Evolutionary conservation across 1,140 invertebrate species (phyloP).

Genomic region (Sitobion miscanthi): DNA sequence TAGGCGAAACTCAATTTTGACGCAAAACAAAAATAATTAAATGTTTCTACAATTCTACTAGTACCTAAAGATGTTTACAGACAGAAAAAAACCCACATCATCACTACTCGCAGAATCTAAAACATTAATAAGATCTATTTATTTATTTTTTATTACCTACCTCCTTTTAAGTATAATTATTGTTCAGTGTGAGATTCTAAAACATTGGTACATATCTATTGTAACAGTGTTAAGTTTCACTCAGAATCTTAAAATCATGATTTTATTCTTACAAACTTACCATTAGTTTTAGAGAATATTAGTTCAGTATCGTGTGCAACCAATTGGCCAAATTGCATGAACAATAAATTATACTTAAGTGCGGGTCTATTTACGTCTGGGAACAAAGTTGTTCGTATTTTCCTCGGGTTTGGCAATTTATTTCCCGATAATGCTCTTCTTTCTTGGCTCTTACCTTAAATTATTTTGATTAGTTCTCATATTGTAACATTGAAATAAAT

Average conservation of each 20-base stretch:
- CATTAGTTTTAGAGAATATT: neutral
- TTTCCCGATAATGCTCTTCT: slow-evolving; percentile 7
- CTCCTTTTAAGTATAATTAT: too few species aligned
- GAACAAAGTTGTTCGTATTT: slow-evolving; percentile 30
- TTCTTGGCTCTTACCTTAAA: neutral
- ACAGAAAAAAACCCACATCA: too few species aligned
- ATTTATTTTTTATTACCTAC: too few species aligned
- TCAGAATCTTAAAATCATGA: neutral
- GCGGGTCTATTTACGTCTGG: neutral
- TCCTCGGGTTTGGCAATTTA: neutral
- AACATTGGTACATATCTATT: too few species aligned
- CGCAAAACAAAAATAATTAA: too few species aligned
- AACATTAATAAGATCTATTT: too few species aligned
- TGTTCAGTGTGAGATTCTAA: too few species aligned
- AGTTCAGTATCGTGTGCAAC: slow-evolving; percentile 46
- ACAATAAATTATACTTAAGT: neutral
- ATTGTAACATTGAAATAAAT: neutral
- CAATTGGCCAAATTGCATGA: slow-evolving; percentile 23
- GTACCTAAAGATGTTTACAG: too few species aligned
- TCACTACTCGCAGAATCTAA: too few species aligned
- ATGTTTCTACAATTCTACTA: too few species aligned
- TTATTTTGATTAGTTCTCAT: neutral
- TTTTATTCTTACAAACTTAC: neutral
- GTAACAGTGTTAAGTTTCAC: too few species aligned
- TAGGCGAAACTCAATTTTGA: too few species aligned